Evolutionary conservation across 2,888 invertebrate species (phyloP), one percentile per base, ranked within the genome.

Genomic region (Conus canariensis): DNA sequence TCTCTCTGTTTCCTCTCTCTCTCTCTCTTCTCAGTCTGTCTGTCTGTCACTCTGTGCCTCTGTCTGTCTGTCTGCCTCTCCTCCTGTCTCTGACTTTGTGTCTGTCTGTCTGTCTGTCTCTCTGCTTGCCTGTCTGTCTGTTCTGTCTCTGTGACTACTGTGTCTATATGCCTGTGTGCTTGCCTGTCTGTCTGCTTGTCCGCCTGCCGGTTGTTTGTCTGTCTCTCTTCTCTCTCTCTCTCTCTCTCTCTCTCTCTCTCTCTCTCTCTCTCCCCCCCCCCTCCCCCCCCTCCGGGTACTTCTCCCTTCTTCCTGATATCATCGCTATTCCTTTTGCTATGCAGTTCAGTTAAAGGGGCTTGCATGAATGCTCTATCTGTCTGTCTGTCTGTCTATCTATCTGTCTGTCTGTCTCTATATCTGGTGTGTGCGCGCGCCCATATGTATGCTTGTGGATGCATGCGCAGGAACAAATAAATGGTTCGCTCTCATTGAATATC

Each of bases 211-310:
- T 16, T 77, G 25, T 77, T 9, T 30, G 30, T 30, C 77, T 30
- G 12, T 30, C 7, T 30, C 30, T 80, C 30, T 80, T 22, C 19
- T 58, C 22, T 59, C 19, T 22, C 25, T 85, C 10, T 87, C 82
- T 82, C 77, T 90, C 45, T 87, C 60, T 82, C 82, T 89, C 25
- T 85, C 10, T 87, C 82, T 82, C 77, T 90, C 45, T 87, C 60
- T 82, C 82, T 67, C 64, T 82, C 82, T 82, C 64, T 7, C 64
- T 7, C 64, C 16, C 64, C 64, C 64, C 64, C 7, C 64, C 64
- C 64, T 7, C 64, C 64, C 7, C 64, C 64, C 64, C 7, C 64
- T 7, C 64, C 64, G 6, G 30, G 30, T 30, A 30, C 45, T 45
- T 45, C 45, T 45, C 45, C 45, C 4, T 45, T 45, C 45, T 2